Conservation (phyloP, 53 echinoderm and acorn worm species). For the Echinarachnius parma region DNA sequence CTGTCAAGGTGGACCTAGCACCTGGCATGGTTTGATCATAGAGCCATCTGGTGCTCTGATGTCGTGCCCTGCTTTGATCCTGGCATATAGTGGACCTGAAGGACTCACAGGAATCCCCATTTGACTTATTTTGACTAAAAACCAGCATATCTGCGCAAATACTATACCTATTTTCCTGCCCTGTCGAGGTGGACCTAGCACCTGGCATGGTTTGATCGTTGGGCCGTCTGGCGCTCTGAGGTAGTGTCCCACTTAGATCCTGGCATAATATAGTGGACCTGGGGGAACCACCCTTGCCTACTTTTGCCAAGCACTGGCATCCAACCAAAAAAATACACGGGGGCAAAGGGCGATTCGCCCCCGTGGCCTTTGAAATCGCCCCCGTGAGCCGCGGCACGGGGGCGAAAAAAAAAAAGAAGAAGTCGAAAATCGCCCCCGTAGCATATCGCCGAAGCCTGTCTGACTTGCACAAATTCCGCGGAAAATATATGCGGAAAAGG, state of each 20-base stretch:
- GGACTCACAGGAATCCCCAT: too few relatives aligned
- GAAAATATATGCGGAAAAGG: too few relatives aligned
- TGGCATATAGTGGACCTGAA: conserved; percentile 67
- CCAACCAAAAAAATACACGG: too few relatives aligned
- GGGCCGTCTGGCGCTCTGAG: conserved; percentile 52
- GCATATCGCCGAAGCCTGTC: too few relatives aligned
- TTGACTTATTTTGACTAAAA: too few relatives aligned
- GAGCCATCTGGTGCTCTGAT: conserved; percentile 54
- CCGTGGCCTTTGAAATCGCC: too few relatives aligned
- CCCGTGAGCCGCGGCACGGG: too few relatives aligned
- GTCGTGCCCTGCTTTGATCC: conserved; percentile 59
- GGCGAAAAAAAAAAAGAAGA: too few relatives aligned
- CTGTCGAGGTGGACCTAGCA: conserved; percentile 58
- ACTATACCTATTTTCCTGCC: conserved; percentile 88
- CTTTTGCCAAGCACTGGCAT: conserved; percentile 23
- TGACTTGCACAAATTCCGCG: too few relatives aligned
- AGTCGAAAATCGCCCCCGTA: too few relatives aligned
- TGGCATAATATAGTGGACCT: conserved; percentile 68
- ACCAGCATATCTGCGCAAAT: too few relatives aligned
- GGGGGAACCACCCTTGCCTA: conserved; percentile 53
- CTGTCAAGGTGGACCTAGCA: conserved; percentile 58
- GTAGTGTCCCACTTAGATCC: conserved; percentile 55
- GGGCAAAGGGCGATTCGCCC: too few relatives aligned
- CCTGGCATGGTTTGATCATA: conserved; percentile 57
- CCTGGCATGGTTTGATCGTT: conserved; percentile 56